A percentile compares a stretch with the other conserved stretches of the same genome.
These are phyloP conservation scores for Tokudaia muenninki DNA, from an alignment of 2,797 vertebrate species.

Conservation along the genomic window DNA sequence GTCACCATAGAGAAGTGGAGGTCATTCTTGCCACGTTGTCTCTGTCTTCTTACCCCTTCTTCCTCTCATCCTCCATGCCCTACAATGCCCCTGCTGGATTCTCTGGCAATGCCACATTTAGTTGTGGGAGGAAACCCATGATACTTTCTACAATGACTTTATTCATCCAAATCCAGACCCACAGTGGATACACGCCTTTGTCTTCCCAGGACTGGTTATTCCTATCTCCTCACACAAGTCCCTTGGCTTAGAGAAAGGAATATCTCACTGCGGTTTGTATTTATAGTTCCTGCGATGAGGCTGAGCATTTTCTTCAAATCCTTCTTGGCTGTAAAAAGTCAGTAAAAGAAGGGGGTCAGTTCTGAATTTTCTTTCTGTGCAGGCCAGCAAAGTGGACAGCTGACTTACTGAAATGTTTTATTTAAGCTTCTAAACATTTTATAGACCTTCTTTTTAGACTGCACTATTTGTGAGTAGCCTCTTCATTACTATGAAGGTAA, in stretches of 20 bases:
- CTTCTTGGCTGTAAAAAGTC: background rate
- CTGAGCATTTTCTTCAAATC: background rate
- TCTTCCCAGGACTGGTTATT: too few species aligned
- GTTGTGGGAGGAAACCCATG: background rate
- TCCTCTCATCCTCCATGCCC: fast-evolving
- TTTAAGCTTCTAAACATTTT: background rate
- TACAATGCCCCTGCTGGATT: too few species aligned
- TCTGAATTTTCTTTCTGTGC: background rate
- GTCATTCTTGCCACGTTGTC: too few species aligned
- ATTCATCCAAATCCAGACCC: fast-evolving
- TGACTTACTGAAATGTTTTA: background rate
- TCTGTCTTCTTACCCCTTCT: background rate
- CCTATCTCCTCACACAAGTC: too few species aligned
- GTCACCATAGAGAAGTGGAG: fast-evolving
- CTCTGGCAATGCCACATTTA: fast-evolving
- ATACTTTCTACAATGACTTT: fast-evolving
- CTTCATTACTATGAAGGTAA: background rate
- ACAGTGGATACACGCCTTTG: fast-evolving
- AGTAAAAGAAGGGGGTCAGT: background rate
- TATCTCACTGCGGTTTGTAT: background rate
- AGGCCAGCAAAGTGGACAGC: too few species aligned
- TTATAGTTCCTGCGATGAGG: background rate
- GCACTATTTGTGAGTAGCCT: background rate
- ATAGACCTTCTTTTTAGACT: background rate
- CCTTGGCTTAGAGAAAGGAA: too few species aligned